Conservation (phyloP, 1,140 invertebrate genomes). For the Tetraneura akinire region DNA sequence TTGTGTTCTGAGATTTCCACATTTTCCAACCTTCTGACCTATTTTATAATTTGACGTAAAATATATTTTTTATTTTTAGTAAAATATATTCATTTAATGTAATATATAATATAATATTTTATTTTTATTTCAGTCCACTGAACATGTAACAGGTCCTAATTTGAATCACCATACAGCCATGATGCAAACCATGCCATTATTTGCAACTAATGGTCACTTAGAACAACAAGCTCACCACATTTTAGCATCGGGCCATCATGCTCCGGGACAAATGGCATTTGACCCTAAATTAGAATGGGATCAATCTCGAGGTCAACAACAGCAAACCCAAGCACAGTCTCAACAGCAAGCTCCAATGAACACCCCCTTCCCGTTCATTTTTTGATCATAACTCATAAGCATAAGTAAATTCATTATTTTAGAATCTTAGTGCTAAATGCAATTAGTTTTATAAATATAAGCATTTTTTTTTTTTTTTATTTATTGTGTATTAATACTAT, state of each 20-base stretch:
- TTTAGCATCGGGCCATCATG: slow-evolving; percentile 32
- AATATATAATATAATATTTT: no score
- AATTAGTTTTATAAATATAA: no score
- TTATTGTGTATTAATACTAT: no score
- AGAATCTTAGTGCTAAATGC: no score
- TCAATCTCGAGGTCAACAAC: slow-evolving; percentile 38
- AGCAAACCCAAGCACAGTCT: slow-evolving; percentile 39
- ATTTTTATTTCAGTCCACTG: slow-evolving; percentile 29
- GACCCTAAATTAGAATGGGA: slow-evolving; percentile 46
- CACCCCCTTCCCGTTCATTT: slow-evolving; percentile 45
- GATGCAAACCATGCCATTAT: slow-evolving; percentile 48
- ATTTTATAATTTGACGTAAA: no score
- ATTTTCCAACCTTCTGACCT: no score
- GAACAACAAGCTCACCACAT: slow-evolving; percentile 42
- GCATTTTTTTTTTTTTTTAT: no score
- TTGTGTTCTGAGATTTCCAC: no score
- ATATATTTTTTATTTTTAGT: no score
- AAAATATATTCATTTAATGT: no score
- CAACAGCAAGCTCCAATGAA: slow-evolving; percentile 44
- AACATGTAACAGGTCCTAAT: slow-evolving; percentile 32
- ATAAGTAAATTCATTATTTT: slow-evolving; percentile 46
- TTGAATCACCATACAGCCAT: slow-evolving; percentile 32
- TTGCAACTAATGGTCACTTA: slow-evolving; percentile 37
- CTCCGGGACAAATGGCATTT: slow-evolving; percentile 40
- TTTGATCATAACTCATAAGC: slow-evolving; percentile 1